Evolutionary conservation across 1,140 invertebrate species (phyloP).

Genomic region (Drosophila sulfurigaster): DNA sequence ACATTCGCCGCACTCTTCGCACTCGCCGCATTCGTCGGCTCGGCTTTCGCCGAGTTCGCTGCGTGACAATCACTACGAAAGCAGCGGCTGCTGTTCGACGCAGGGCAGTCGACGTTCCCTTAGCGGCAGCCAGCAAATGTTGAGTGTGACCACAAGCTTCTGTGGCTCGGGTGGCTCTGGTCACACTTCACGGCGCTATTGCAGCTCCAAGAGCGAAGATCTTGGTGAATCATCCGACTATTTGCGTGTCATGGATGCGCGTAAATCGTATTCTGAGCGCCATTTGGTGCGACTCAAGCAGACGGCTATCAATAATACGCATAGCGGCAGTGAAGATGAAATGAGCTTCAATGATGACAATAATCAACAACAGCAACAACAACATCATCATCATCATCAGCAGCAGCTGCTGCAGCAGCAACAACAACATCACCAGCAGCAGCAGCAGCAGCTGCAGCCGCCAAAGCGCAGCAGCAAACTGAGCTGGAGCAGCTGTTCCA

Average conservation of each 20-base stretch:
- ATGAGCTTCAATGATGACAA: constrained; percentile 84
- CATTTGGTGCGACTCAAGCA: constrained; percentile 81
- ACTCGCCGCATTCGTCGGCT: constrained; percentile 52
- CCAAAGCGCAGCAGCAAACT: constrained; percentile 41
- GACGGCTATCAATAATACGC: constrained; percentile 81
- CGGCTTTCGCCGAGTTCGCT: constrained; percentile 74
- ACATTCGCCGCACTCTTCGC: constrained; percentile 36
- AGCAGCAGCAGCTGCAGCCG: constrained; percentile 44
- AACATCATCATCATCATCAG: constrained; percentile 28
- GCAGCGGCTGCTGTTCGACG: constrained; percentile 59
- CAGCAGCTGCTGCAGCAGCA: constrained; percentile 23
- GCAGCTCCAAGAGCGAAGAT: constrained; percentile 83
- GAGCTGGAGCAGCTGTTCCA: constrained; percentile 80
- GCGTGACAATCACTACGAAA: constrained; percentile 80
- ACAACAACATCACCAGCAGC: constrained; percentile 37
- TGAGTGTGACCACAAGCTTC: constrained; percentile 79
- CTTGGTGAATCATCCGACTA: constrained; percentile 75
- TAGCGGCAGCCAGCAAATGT: constrained; percentile 74
- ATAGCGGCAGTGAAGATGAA: constrained; percentile 73
- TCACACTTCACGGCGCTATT: constrained; percentile 58
- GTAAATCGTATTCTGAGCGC: constrained; percentile 81
- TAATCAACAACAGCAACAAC: constrained; percentile 52
- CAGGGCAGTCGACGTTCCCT: constrained; percentile 68
- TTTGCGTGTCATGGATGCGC: constrained; percentile 77
- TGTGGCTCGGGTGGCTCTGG: constrained; percentile 48